Evolutionary conservation across 37 sponge, comb jelly and placozoan species (phyloP).

Genomic region (Eunapius fragilis): DNA sequence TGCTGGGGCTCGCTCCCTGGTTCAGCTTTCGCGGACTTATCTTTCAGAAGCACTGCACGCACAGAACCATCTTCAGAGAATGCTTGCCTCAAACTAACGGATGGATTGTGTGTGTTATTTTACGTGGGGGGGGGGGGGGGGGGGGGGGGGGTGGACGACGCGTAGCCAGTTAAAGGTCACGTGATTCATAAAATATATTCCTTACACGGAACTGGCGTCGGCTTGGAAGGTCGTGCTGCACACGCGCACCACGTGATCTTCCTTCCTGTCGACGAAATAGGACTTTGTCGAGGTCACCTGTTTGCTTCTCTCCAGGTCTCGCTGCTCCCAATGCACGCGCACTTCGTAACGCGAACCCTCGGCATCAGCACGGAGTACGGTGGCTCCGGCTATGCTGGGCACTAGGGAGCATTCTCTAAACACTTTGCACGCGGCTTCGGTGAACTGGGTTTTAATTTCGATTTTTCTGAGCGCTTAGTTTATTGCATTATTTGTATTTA

Average conservation of each 20-base stretch:
- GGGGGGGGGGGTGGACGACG: not conserved
- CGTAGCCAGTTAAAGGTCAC: too few relatives aligned
- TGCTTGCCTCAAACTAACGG: conserved; percentile 41
- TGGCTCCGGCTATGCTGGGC: conserved; percentile 1
- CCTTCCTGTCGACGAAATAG: conserved; percentile 20
- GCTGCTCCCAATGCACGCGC: conserved; percentile 60
- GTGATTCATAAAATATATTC: too few relatives aligned
- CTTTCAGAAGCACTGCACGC: conserved; percentile 57
- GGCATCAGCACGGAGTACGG: not conserved
- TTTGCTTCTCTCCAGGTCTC: conserved; percentile 69
- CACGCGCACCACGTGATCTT: not conserved
- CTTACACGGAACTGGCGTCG: conserved; percentile 43
- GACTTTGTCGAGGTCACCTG: conserved; percentile 44
- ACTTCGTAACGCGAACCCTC: conserved; percentile 31
- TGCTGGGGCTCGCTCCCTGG: conserved; percentile 35
- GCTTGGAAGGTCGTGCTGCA: conserved; percentile 28
- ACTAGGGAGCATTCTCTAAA: conserved; percentile 24
- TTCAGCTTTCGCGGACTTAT: conserved; percentile 24
- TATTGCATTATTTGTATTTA: not conserved
- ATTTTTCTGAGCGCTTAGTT: not conserved
- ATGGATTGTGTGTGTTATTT: too few relatives aligned
- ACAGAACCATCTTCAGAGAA: conserved; percentile 4
- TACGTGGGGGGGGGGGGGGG: not conserved
- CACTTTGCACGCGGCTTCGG: conserved; percentile 4
- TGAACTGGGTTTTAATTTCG: not conserved